These are phyloP conservation scores for Cryptoblepharus egeriae DNA, from an alignment of 2,797 vertebrate genomes.

Conservation along the genomic window DNA sequence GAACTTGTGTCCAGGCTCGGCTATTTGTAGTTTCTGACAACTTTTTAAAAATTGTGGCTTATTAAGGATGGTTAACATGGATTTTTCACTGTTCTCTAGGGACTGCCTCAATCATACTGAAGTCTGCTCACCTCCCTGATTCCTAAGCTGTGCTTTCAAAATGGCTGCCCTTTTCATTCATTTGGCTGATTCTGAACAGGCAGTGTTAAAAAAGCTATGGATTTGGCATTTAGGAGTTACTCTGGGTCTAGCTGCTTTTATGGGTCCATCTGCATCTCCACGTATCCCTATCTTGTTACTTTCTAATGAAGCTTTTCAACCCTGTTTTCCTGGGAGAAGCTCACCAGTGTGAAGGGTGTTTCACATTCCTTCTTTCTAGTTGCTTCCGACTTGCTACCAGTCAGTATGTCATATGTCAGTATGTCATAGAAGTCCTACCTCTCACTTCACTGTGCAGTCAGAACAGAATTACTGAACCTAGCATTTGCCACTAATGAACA, in stretches of 20 bases:
- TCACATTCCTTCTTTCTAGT: no score
- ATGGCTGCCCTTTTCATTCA: not conserved
- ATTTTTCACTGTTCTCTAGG: not conserved
- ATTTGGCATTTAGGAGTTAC: constrained; percentile 40
- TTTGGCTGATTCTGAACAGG: not conserved
- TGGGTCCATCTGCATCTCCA: not conserved
- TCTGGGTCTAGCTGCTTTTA: not conserved
- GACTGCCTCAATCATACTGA: not conserved
- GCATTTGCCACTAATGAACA: not conserved
- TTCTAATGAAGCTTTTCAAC: not conserved
- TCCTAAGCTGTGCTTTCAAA: constrained; percentile 15
- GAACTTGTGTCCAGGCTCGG: not conserved
- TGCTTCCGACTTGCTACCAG: not conserved
- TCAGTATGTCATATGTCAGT: no score
- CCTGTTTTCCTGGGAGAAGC: not conserved
- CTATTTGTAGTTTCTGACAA: not conserved
- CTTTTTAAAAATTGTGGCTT: not conserved
- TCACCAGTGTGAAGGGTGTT: not conserved
- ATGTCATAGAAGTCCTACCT: not conserved
- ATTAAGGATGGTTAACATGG: not conserved
- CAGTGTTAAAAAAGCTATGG: not conserved
- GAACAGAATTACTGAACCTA: not conserved
- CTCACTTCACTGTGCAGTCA: not conserved
- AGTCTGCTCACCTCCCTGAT: not conserved
- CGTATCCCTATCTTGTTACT: constrained; percentile 30